Conservation (phyloP, 2,113 vertebrate genomes). For the Colaptes auratus region DNA sequence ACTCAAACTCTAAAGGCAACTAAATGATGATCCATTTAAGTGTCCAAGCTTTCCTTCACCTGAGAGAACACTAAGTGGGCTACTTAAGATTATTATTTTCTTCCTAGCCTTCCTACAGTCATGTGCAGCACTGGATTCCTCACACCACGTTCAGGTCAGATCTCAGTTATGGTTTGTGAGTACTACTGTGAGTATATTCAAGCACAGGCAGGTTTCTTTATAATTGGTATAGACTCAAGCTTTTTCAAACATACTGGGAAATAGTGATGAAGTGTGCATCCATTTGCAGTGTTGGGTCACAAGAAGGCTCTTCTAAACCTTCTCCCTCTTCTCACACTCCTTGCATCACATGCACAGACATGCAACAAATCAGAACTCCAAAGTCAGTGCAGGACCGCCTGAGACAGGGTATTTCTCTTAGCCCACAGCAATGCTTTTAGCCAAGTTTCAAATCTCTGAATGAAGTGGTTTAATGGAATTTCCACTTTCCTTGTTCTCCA, state of each 20-base stretch:
- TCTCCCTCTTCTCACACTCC: not conserved
- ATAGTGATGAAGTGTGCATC: not conserved
- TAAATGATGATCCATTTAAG: not conserved
- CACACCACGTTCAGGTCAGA: not conserved
- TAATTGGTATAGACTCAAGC: not conserved
- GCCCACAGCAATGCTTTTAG: not conserved
- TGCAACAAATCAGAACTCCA: not conserved
- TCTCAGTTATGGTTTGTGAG: not conserved
- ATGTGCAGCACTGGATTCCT: not conserved
- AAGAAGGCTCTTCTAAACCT: not conserved
- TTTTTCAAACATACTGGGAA: not conserved
- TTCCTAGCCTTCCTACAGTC: not conserved
- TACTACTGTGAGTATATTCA: not conserved
- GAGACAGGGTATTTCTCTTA: not conserved
- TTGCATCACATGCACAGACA: not conserved
- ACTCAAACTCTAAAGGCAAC: not conserved
- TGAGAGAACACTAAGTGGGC: not conserved
- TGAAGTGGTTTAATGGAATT: not conserved
- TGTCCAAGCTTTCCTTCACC: not conserved
- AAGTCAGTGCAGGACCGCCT: not conserved
- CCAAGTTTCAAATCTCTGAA: not conserved
- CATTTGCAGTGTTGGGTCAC: fast-evolving
- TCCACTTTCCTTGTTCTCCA: not conserved
- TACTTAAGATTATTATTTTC: not conserved
- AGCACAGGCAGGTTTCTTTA: not conserved